These are phyloP conservation scores for Andrena camellia DNA, from an alignment of 2,888 invertebrate species.

Conservation along the genomic window DNA sequence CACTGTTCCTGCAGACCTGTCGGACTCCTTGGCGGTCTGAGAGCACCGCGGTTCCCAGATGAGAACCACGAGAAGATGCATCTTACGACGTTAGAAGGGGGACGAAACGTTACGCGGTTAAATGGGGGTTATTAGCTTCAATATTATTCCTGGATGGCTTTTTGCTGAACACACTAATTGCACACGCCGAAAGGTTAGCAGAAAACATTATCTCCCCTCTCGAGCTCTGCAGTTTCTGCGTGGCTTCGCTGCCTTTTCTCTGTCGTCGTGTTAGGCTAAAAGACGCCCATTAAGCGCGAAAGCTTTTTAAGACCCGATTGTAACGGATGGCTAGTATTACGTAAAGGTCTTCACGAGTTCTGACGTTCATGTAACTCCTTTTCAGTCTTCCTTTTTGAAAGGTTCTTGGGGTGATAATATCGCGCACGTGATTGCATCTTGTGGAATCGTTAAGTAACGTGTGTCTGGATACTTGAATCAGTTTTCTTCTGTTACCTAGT, in stretches of 20 bases:
- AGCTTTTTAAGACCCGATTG: not conserved
- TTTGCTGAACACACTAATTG: constrained; percentile 41
- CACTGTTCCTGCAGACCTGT: constrained; percentile 28
- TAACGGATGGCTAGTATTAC: constrained; percentile 1
- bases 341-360: constrained; percentile 1
- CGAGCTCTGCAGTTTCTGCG: not conserved
- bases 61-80: constrained; percentile 5
- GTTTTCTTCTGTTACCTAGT: not conserved
- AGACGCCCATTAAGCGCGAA: constrained; percentile 19
- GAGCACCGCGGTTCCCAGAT: constrained; percentile 42
- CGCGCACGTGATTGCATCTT: not conserved
- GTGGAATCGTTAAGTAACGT: not conserved
- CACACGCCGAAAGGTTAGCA: constrained; percentile 28
- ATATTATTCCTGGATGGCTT: constrained; percentile 45
- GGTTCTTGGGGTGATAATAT: not conserved
- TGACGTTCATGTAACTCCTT: not conserved
- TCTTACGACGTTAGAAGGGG: constrained; percentile 11
- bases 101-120: constrained; percentile 43
- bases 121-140: constrained; percentile 47
- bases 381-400: not conserved
- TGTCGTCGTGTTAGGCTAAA: not conserved
- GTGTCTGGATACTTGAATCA: not conserved
- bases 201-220: constrained; percentile 1
- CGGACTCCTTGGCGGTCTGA: constrained; percentile 12
- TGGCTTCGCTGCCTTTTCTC: not conserved